phyloP scores from a whole-genome alignment of 1,140 invertebrate species.

The Drosophila navojoa region DNA sequence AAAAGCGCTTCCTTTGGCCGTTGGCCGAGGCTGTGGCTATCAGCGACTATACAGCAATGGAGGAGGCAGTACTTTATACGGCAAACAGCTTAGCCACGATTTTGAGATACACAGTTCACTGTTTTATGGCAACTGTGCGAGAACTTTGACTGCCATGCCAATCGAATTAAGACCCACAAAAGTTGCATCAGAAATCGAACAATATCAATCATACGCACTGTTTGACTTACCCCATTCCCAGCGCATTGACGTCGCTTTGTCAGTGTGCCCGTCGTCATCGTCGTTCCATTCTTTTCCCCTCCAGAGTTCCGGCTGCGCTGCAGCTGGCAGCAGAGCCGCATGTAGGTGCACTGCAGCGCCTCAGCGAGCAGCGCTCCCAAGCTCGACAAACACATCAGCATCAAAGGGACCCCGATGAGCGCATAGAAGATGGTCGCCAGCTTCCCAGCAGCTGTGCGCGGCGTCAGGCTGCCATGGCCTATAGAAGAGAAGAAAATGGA shows the following conservation, averaged over 20 bases:
- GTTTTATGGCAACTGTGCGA: slow-evolving; percentile 27
- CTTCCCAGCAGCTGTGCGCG: slow-evolving; percentile 90
- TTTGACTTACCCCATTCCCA: slow-evolving; percentile 62
- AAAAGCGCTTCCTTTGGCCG: not conserved
- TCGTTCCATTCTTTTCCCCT: slow-evolving; percentile 2
- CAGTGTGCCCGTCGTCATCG: slow-evolving; percentile 24
- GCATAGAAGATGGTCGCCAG: slow-evolving; percentile 95
- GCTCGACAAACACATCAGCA: slow-evolving; percentile 93
- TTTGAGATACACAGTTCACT: slow-evolving; percentile 32
- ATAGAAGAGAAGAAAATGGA: slow-evolving; percentile 39
- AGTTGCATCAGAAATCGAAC: slow-evolving; percentile 42
- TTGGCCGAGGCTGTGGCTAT: slow-evolving; percentile 29
- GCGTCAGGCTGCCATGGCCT: slow-evolving; percentile 92
- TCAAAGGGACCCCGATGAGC: slow-evolving; percentile 92
- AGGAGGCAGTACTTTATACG: not conserved
- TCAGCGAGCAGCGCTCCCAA: slow-evolving; percentile 92
- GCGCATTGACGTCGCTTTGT: slow-evolving; percentile 48
- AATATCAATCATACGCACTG: slow-evolving; percentile 74
- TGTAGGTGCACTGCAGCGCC: slow-evolving; percentile 89
- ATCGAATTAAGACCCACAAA: slow-evolving; percentile 71
- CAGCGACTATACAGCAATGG: slow-evolving; percentile 58
- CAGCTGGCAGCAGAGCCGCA: slow-evolving; percentile 87
- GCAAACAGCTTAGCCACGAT: slow-evolving; percentile 51
- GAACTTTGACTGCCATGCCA: slow-evolving; percentile 25
- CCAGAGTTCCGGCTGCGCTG: slow-evolving; percentile 38